These are phyloP conservation scores for Dusona sp. DNA, from an alignment of 2,888 invertebrate genomes.

Conservation along the genomic window DNA sequence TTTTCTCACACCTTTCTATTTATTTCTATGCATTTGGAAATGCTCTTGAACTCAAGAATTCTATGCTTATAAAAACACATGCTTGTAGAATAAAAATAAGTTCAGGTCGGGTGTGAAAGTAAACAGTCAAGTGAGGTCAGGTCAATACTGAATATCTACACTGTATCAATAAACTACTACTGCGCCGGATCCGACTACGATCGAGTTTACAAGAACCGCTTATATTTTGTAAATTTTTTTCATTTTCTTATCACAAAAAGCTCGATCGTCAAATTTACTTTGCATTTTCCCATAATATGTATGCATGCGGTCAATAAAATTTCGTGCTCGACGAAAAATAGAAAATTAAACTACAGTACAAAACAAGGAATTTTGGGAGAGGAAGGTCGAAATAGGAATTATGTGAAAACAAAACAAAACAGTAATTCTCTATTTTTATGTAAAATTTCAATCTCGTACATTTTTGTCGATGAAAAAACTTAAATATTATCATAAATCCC, in stretches of 20 bases:
- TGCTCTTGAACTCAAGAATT: neutral
- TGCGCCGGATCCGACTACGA: conserved; percentile 28
- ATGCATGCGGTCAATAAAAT: neutral
- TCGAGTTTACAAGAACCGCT: neutral
- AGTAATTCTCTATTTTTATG: neutral
- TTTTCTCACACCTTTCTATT: neutral
- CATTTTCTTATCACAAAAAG: neutral
- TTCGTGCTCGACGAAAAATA: neutral
- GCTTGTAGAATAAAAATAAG: neutral
- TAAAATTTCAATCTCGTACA: neutral
- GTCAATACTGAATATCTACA: conserved; percentile 61
- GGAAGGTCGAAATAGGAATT: neutral
- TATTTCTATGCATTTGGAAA: neutral
- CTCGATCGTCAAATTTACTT: neutral
- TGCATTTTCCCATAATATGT: neutral
- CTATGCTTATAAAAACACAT: neutral
- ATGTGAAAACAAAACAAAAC: neutral
- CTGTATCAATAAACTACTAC: conserved; percentile 43
- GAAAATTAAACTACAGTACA: neutral
- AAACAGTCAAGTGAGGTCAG: conserved; percentile 63
- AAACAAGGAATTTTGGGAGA: neutral
- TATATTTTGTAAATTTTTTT: conserved; percentile 45
- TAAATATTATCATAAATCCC: neutral
- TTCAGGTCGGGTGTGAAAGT: conserved; percentile 33
- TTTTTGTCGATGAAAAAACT: neutral